Conservation (phyloP, 2,797 vertebrate species). For the Peromyscus nudipes region DNA sequence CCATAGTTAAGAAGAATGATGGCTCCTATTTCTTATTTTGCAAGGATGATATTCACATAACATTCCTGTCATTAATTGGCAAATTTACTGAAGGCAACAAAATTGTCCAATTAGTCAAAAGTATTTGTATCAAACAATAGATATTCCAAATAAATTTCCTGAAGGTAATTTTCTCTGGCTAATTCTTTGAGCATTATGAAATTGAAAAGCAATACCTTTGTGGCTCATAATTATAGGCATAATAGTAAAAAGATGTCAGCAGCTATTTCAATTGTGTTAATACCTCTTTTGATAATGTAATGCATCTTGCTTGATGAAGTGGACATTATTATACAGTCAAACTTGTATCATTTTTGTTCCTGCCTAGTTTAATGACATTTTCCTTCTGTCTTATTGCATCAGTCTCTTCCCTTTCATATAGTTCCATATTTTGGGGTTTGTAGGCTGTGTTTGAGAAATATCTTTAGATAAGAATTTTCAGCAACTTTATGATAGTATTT, state of each 20-base stretch:
- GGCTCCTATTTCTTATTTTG: not conserved
- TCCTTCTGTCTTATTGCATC: not conserved
- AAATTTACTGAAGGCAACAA: not conserved
- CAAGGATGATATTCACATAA: not conserved
- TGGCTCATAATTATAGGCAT: not conserved
- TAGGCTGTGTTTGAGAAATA: not conserved
- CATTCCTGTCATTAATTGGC: not conserved
- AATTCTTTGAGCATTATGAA: not conserved
- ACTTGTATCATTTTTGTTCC: not conserved
- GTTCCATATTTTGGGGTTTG: not conserved
- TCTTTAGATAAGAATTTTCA: not conserved
- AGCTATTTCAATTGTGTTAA: not conserved
- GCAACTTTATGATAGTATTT: not conserved
- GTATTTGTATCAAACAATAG: not conserved
- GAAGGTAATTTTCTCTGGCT: not conserved
- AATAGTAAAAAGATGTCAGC: not conserved
- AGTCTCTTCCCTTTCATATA: not conserved
- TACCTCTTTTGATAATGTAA: not conserved
- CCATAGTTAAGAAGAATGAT: not conserved
- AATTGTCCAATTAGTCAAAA: not conserved
- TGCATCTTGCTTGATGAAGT: not conserved
- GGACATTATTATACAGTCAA: not conserved
- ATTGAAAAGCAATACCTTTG: not conserved
- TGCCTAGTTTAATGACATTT: not conserved
- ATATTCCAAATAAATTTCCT: not conserved